phyloP scores from a whole-genome alignment of 2,113 vertebrate genomes.

The Cyrtonyx montezumae region DNA sequence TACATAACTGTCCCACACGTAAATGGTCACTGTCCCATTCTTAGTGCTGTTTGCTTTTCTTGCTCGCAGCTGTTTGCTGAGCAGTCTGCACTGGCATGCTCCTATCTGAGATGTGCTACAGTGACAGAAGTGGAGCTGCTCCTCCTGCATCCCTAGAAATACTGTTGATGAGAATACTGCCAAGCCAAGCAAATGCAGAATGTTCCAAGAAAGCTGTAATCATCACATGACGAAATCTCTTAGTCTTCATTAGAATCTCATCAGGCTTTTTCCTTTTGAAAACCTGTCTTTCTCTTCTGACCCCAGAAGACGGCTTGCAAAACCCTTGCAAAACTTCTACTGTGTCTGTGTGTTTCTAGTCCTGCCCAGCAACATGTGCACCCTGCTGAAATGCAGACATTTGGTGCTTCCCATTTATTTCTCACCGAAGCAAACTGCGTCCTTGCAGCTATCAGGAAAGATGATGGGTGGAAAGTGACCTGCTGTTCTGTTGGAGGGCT shows the following conservation, averaged over 20 bases:
- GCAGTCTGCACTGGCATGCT: neutral
- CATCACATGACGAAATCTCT: neutral
- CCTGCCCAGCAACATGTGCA: neutral
- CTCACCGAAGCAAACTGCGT: neutral
- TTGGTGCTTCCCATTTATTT: neutral
- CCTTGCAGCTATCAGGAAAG: neutral
- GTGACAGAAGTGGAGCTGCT: neutral
- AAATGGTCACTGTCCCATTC: neutral
- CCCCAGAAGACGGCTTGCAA: neutral
- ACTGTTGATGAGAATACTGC: neutral
- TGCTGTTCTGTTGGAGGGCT: neutral
- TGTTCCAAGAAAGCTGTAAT: neutral
- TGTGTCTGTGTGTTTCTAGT: neutral
- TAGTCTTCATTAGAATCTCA: neutral
- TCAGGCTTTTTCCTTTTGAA: neutral
- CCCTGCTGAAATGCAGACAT: neutral
- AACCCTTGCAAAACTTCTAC: neutral
- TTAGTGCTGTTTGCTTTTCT: neutral
- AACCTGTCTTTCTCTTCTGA: neutral
- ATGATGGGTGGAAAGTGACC: neutral
- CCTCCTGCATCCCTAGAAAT: neutral
- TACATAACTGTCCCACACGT: constrained; percentile 9
- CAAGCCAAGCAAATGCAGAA: neutral
- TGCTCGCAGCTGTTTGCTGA: neutral
- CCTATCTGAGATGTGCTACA: neutral